A percentile compares a stretch with the other conserved stretches of the same genome.
Evolutionary conservation across 2,113 vertebrate genomes (phyloP).

Genomic region (Phalacrocorax aristotelis): DNA sequence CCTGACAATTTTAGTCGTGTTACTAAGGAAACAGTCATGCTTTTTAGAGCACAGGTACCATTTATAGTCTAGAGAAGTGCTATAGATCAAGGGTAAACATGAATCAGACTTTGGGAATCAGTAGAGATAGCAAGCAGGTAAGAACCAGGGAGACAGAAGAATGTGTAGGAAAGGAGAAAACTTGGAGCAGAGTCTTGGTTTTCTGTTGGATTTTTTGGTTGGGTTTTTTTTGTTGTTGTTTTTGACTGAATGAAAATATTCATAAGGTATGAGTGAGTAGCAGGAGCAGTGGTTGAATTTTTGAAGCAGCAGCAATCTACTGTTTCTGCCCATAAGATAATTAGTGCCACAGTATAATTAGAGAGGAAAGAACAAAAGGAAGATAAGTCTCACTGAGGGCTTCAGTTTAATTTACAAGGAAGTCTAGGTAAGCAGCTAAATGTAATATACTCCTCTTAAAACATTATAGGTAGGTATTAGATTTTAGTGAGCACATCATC

Average conservation of each 20-base stretch:
- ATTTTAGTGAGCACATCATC: background rate
- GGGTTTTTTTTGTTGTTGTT: background rate
- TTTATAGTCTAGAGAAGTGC: background rate
- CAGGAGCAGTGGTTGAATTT: background rate
- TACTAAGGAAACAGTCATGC: background rate
- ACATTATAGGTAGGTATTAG: background rate
- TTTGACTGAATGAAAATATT: background rate
- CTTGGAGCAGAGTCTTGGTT: background rate
- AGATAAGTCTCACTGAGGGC: background rate
- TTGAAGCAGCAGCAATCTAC: background rate
- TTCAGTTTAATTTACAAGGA: constrained; percentile 9
- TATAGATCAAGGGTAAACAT: background rate
- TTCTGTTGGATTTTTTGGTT: background rate
- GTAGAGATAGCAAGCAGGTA: background rate
- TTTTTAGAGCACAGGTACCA: background rate
- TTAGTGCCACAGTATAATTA: background rate
- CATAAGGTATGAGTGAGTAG: background rate
- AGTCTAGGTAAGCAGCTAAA: background rate
- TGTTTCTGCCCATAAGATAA: background rate
- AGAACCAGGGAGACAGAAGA: background rate
- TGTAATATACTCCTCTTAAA: background rate
- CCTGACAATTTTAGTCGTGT: background rate
- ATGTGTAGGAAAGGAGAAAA: background rate
- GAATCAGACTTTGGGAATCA: background rate
- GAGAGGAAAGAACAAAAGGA: constrained; percentile 15